Base-by-base conservation (phyloP, 2,797 vertebrate species). In the Phoeniculus purpureus region DNA sequence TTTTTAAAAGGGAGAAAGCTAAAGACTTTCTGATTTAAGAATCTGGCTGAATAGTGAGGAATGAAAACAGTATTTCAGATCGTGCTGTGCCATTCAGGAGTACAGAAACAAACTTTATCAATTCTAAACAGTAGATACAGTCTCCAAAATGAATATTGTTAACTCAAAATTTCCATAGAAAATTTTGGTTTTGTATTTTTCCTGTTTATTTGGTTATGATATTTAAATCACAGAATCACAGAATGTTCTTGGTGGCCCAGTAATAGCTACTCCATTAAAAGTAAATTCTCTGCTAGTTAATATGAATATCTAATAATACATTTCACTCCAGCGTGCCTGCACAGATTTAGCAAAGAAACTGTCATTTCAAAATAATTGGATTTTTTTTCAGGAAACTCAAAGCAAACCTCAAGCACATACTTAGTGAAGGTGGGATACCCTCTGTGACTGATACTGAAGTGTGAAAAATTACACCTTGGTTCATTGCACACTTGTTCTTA, bases 311-410 rank as follows among this genome's bases (percentile, higher is more conserved):
- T 78, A 89, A 23, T 94, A 87, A 94, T 64, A 47, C 81, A 74
- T 81, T 96, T 95, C 19, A 67, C 73, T 90, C 93, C 70, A 74
- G 27, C 77, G 85, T 45, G 87, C 75, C 58, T 86, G 52, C 67
- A 43, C 43, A 93, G 21, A 92, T 94, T 94, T 94, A 55, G 77
- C 61, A 92, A 67, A 59, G 67, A 91, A 93, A 73, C 64, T 72
- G 1, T 70, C 40, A 37, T 67, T 50, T 52, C 68, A 45, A 94
- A 85, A 93, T 92, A 70, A 89, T 77, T 90, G 67, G 21, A 89
- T 94, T 34, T 92, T 91, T 90, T 91, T 97, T 84, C 83, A 96
- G 94, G 90, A 96, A 96, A 89, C 73, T 82, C 22, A 9, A 85
- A 94, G 52, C 51, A 86, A 84, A 67, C 85, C 92, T 92, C 48